Conservation (phyloP, 1,140 invertebrate species). For the Aphis gossypii region DNA sequence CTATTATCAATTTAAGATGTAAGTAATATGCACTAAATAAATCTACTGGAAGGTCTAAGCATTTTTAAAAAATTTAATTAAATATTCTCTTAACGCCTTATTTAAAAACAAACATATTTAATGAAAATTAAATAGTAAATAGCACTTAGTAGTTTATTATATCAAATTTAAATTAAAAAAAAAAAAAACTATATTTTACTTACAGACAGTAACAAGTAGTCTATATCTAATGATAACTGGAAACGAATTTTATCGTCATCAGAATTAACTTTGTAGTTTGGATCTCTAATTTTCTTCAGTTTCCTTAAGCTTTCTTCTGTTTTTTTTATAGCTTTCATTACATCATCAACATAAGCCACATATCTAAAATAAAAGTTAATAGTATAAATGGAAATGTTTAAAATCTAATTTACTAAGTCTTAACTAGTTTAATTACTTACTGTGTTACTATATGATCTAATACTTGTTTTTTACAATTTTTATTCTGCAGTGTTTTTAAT, state of each 20-base stretch:
- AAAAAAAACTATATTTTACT: constrained; percentile 20
- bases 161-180: not conserved
- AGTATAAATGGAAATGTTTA: not conserved
- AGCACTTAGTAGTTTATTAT: not conserved
- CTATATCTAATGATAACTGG: constrained; percentile 41
- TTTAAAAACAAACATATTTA: not conserved
- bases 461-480: constrained; percentile 49
- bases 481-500: constrained; percentile 44
- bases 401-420: not conserved
- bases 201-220: constrained; percentile 36
- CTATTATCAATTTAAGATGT: too few species aligned
- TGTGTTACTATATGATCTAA: constrained; percentile 46
- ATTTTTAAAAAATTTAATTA: not conserved
- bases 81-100: not conserved
- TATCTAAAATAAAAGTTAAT: constrained; percentile 15
- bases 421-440: not conserved
- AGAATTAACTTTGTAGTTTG: constrained; percentile 50
- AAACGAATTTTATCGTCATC: constrained; percentile 55
- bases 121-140: not conserved
- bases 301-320: constrained; percentile 56
- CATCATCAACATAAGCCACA: constrained; percentile 51
- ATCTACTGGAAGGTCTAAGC: too few species aligned
- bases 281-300: constrained; percentile 50
- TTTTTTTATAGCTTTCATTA: constrained; percentile 52
- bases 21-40: too few species aligned